phyloP scores from a whole-genome alignment of 2,113 vertebrate genomes.

The Puma concolor region DNA sequence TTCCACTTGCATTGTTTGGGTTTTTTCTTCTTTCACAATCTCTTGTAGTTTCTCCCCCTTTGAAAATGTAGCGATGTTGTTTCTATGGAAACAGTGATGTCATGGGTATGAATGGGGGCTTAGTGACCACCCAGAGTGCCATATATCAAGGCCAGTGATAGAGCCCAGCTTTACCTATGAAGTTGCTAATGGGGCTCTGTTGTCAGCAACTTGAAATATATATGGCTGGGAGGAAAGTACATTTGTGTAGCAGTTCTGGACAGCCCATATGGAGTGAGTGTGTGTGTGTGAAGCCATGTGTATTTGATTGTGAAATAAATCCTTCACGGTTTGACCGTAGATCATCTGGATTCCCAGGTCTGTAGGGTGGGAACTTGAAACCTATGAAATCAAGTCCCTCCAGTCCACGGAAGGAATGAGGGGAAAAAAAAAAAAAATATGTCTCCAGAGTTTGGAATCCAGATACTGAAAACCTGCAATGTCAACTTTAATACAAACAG shows the following conservation, averaged over 20 bases:
- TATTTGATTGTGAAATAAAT: constrained; percentile 16
- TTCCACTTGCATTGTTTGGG: not conserved
- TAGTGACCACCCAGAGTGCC: constrained; percentile 34
- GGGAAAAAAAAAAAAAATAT: not conserved
- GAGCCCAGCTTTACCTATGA: constrained; percentile 32
- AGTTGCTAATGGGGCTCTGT: constrained; percentile 1
- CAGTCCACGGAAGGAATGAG: not conserved
- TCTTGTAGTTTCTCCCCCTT: not conserved
- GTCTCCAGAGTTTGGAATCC: not conserved
- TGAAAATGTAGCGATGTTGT: constrained; percentile 54
- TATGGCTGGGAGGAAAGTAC: not conserved
- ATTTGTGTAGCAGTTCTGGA: not conserved
- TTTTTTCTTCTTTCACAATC: constrained; percentile 44
- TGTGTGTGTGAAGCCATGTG: constrained; percentile 49
- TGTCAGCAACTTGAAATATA: constrained; percentile 40
- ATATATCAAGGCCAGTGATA: constrained; percentile 41
- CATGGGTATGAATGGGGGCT: constrained; percentile 39
- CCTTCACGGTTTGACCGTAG: not conserved
- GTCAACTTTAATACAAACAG: not conserved
- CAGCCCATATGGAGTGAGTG: not conserved
- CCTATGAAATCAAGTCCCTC: not conserved
- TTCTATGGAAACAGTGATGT: constrained; percentile 65
- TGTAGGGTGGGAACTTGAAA: not conserved
- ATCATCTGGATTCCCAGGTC: not conserved
- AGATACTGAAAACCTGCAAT: not conserved